These are phyloP conservation scores for Apistogramma diplotaenia DNA, from an alignment of 2,113 vertebrate genomes.

Conservation along the genomic window DNA sequence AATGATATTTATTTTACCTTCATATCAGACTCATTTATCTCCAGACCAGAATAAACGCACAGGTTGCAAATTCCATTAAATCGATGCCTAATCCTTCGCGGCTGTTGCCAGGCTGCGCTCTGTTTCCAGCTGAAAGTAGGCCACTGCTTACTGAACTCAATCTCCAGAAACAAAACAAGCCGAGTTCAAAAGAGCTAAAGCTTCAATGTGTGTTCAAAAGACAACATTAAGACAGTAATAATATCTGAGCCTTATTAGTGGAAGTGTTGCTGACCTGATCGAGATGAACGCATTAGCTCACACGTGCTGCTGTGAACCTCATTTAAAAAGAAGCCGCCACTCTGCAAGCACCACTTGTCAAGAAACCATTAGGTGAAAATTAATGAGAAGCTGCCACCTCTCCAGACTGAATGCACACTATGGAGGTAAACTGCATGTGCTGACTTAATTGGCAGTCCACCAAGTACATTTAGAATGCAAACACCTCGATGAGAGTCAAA, in stretches of 20 bases:
- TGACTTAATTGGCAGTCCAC: background rate
- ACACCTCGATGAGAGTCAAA: background rate
- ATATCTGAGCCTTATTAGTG: background rate
- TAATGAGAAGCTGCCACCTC: background rate
- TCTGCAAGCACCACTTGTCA: background rate
- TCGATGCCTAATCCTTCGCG: background rate
- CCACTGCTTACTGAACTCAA: background rate
- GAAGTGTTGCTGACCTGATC: background rate
- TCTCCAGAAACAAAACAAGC: slow-evolving; percentile 8
- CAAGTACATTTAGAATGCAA: background rate
- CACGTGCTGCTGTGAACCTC: background rate
- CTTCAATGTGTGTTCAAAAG: background rate
- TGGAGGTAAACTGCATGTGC: background rate
- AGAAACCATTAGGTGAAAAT: slow-evolving; percentile 14
- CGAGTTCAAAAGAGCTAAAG: background rate
- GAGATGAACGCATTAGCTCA: background rate
- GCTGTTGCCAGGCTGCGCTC: background rate
- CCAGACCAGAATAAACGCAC: background rate
- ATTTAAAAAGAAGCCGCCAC: background rate
- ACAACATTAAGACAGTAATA: background rate
- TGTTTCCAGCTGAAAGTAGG: slow-evolving; percentile 18
- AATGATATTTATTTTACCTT: slow-evolving; percentile 2
- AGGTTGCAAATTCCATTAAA: background rate
- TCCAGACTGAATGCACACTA: slow-evolving; percentile 1
- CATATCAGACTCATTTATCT: background rate